A percentile compares a stretch with the other conserved stretches of the same genome.
phyloP scores from a whole-genome alignment of 2,888 invertebrate genomes.

The Microdon myrmicae region DNA sequence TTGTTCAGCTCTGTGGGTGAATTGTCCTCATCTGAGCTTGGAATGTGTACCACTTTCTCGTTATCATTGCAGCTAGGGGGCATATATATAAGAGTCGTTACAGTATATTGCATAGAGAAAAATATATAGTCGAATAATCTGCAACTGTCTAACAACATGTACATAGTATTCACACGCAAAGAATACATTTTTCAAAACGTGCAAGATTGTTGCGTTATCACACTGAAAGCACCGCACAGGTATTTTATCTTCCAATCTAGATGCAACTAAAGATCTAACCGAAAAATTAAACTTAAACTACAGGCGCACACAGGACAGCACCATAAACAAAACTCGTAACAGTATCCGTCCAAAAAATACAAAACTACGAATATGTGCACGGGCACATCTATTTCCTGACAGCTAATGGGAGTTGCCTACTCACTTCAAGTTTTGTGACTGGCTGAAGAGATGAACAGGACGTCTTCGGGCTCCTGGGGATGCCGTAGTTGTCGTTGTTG shows the following conservation, averaged over 20 bases:
- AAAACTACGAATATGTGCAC: too few species aligned
- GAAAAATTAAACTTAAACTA: constrained; percentile 19
- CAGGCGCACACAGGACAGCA: not conserved
- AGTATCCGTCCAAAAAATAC: too few species aligned
- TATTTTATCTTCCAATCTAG: constrained; percentile 25
- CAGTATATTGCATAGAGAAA: too few species aligned
- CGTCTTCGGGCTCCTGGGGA: constrained; percentile 56
- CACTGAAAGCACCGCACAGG: constrained; percentile 45
- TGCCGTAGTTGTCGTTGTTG: constrained; percentile 47
- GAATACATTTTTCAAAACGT: constrained; percentile 19
- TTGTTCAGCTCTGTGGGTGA: constrained; percentile 87
- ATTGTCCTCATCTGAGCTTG: constrained; percentile 84
- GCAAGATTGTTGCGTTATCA: constrained; percentile 50
- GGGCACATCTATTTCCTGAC: not conserved
- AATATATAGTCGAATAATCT: too few species aligned
- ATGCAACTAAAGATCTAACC: constrained; percentile 46
- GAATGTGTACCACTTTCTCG: constrained; percentile 61
- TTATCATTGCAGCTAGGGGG: constrained; percentile 64
- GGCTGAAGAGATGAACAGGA: constrained; percentile 62
- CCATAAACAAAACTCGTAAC: constrained; percentile 2
- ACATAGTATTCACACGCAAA: constrained; percentile 2
- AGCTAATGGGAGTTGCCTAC: constrained; percentile 49
- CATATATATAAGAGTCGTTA: not conserved
- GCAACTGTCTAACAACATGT: constrained; percentile 30
- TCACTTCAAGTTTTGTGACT: constrained; percentile 63